Evolutionary conservation across 2,888 invertebrate genomes (phyloP), one percentile per base, ranked within the genome.

Genomic region (Drosophila pseudotalamancana): DNA sequence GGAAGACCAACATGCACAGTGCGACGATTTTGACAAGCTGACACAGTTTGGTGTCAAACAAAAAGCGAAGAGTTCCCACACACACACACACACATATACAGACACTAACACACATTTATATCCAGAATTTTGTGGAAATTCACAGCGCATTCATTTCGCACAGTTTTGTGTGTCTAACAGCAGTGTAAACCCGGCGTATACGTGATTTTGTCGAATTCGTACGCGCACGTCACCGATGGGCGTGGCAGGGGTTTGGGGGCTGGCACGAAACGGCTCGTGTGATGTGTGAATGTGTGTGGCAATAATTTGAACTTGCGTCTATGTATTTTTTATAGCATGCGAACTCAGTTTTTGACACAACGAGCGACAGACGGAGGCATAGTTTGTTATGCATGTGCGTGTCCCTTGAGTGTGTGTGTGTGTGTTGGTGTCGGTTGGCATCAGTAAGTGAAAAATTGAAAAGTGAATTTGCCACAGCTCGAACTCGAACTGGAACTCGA

Each of bases 401-500:
- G 84, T 45, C 56, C 1, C 3, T 11, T 9, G 11, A 54, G 45
- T 54, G 46, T 23, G 48, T 34, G 18, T 35, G 35, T 35, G 34
- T 31, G 34, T 48, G 34, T 18, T 35, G 8, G 48, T 31, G 6
- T 32, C 40, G 14, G 55, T 49, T 48, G 51, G 76, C 56, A 70
- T 73, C 76, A 76, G 79, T 87, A 83, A 85, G 87, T 83, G 83
- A 87, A 83, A 83, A 83, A 83, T 83, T 82, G 86, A 87, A 84
- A 82, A 83, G 86, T 85, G 79, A 70, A 82, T 83, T 82, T 87
- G 39, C 27, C 43, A 43, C 18, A 43, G 43, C 27, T 1, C n/a
- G 4, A 18, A 27, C 18, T 19, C 4, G 11, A 23, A 6, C 9
- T 5, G 9, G 9, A n/a, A n/a, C n/a, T n/a, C n/a, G n/a, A n/a